Evolutionary conservation across 2,113 vertebrate species (phyloP), one percentile per base, ranked within the genome.

Genomic region (Lepus americanus): DNA sequence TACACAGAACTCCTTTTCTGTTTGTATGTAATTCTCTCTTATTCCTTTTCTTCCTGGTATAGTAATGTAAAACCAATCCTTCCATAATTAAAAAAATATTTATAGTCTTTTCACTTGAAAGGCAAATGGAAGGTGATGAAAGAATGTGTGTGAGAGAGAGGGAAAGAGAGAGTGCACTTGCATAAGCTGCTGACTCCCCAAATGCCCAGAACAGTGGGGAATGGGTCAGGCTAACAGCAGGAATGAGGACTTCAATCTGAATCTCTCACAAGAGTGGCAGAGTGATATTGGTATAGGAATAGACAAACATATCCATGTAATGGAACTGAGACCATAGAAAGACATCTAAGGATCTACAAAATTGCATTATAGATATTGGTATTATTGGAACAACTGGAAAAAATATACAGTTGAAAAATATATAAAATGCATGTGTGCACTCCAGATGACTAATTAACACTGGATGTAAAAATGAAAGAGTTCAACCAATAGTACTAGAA

Each of bases 21-120:
- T 5, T 63, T 69, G 8, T 74, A 63, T 25, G 67, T 69, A 23
- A 44, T 59, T 80, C 23, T 63, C 36, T 86, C 23, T 66, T 79
- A 22, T 86, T 89, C 76, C 86, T 64, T 77, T 64, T 94, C 39
- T 69, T 89, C 29, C 23, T 89, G 51, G 20, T 44, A 27, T 63
- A 85, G 14, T 39, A 61, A 79, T 25, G 82, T 27, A 73, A n/a
- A 51, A 80, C 31, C 33, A 86, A 14, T 29, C 29, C 20, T 59
- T 81, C 22, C 29, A 23, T 27, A 12, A 10, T 88, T 72, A 59
- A 64, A 22, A 89, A 3, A 63, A 31, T 67, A 36, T 78, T 73
- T 27, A 85, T 70, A 79, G 14, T 59, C 16, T 17, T 59, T 59
- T 44, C 6, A 59, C 6, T 59, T 59, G 55, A 59, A 19, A 17